A percentile compares a stretch with the other conserved stretches of the same genome.
Evolutionary conservation across 1,140 invertebrate genomes (phyloP).

Genomic region (Cataglyphis hispanica): DNA sequence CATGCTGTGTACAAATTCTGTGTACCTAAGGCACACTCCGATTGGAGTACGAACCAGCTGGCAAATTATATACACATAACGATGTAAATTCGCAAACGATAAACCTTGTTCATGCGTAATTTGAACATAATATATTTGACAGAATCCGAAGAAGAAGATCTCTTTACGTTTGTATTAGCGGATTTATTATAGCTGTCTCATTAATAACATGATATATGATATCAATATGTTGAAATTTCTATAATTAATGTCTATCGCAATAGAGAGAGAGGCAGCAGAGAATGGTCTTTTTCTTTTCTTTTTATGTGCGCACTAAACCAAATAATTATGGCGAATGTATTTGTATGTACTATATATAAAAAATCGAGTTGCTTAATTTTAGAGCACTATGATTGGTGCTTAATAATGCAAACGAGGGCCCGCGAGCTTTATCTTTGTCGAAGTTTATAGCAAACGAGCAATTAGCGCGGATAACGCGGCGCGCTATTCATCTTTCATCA

Average conservation of each 20-base stretch:
- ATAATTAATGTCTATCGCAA: background rate
- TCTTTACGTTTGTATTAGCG: conserved; percentile 8
- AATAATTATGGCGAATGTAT: conserved; percentile 5
- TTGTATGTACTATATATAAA: background rate
- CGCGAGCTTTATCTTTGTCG: conserved; percentile 33
- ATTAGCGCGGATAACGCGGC: conserved; percentile 52
- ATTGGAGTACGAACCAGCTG: conserved; percentile 42
- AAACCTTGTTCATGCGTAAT: conserved; percentile 24
- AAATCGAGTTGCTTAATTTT: conserved; percentile 15
- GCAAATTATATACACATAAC: conserved; percentile 51
- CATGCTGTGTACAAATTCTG: conserved; percentile 54
- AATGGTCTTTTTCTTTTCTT: background rate
- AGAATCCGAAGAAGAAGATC: background rate
- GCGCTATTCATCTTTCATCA: conserved; percentile 61
- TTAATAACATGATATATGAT: conserved; percentile 31
- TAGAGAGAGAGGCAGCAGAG: too few relatives aligned
- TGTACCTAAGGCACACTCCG: conserved; percentile 58
- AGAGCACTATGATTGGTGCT: conserved; percentile 1
- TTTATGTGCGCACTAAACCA: background rate
- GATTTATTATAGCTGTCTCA: background rate
- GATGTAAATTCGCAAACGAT: conserved; percentile 48
- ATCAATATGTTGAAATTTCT: conserved; percentile 7
- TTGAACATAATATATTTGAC: conserved; percentile 6
- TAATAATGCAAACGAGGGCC: background rate
- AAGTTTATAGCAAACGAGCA: conserved; percentile 42